A percentile compares a stretch with the other conserved stretches of the same genome.
Evolutionary conservation across 2,113 vertebrate genomes (phyloP).

Genomic region (Eupsittula cactorum): DNA sequence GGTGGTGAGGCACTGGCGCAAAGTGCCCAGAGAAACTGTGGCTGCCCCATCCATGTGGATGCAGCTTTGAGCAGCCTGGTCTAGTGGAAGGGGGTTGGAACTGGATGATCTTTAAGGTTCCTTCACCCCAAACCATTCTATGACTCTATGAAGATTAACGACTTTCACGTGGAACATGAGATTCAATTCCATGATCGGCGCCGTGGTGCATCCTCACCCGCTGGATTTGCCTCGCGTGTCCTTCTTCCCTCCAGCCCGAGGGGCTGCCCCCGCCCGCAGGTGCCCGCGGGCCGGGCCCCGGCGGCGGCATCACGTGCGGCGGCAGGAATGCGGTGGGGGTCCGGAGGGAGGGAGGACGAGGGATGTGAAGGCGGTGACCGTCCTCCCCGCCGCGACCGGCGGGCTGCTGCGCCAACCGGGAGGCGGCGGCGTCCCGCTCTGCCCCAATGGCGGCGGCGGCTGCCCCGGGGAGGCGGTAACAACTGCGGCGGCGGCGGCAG

Average conservation of each 20-base stretch:
- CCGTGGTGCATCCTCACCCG: fast-evolving
- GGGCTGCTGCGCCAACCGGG: not conserved
- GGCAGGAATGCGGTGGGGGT: not conserved
- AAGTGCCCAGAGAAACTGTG: not conserved
- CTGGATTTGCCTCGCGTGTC: fast-evolving
- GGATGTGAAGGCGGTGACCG: not conserved
- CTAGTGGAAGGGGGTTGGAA: not conserved
- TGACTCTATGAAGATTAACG: not conserved
- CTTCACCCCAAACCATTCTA: not conserved
- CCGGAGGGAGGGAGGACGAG: too few relatives aligned
- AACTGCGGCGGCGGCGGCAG: not conserved
- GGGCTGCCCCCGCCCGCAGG: not conserved
- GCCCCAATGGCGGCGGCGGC: not conserved
- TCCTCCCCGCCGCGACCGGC: not conserved
- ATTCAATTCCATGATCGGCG: not conserved
- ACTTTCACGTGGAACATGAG: not conserved
- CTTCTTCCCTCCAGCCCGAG: too few relatives aligned
- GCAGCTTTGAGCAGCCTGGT: not conserved
- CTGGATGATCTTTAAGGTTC: not conserved
- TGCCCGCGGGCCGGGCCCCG: not conserved
- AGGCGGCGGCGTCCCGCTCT: not conserved
- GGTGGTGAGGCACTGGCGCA: not conserved
- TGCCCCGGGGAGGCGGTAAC: not conserved
- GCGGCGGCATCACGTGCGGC: not conserved
- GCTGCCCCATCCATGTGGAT: not conserved